Percentiles rank a stretch among this genome's conserved stretches.
Conservation (phyloP, 2,888 invertebrate genomes). For the Cantharis flavilabris region DNA sequence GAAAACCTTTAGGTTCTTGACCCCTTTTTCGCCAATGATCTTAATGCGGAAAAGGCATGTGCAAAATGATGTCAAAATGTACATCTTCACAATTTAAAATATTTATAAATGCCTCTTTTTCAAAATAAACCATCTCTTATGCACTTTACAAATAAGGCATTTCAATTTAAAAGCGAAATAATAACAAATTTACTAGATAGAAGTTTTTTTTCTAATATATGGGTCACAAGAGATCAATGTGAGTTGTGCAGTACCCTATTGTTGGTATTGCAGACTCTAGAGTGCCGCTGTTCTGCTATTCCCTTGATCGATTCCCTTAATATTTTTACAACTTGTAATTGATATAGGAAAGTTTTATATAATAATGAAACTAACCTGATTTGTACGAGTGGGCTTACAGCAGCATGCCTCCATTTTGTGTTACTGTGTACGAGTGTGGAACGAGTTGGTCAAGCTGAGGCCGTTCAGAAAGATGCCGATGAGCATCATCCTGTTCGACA, state of each 20-base stretch:
- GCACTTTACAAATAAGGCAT: background rate
- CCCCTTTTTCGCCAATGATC: conserved; percentile 15
- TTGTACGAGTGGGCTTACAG: conserved; percentile 52
- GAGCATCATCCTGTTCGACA: conserved; percentile 36
- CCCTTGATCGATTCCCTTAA: background rate
- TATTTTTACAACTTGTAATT: background rate
- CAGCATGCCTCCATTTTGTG: conserved; percentile 49
- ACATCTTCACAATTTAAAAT: background rate
- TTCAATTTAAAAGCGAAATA: background rate
- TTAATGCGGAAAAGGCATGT: conserved; percentile 17
- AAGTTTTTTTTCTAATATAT: conserved; percentile 33
- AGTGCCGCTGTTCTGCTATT: conserved; percentile 1
- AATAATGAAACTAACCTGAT: conserved; percentile 49
- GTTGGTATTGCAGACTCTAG: conserved; percentile 15
- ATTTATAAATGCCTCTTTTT: background rate
- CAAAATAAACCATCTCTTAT: background rate
- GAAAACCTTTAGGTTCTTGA: conserved; percentile 4
- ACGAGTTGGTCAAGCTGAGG: conserved; percentile 40
- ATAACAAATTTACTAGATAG: background rate
- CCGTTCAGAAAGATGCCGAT: conserved; percentile 39
- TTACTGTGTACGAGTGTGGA: conserved; percentile 43
- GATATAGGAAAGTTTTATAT: conserved; percentile 1
- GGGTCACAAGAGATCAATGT: conserved; percentile 45
- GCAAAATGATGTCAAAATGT: conserved; percentile 13
- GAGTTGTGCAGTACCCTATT: conserved; percentile 24